phyloP scores from a whole-genome alignment of 2,797 vertebrate species.

The Centropyge bicolor region DNA sequence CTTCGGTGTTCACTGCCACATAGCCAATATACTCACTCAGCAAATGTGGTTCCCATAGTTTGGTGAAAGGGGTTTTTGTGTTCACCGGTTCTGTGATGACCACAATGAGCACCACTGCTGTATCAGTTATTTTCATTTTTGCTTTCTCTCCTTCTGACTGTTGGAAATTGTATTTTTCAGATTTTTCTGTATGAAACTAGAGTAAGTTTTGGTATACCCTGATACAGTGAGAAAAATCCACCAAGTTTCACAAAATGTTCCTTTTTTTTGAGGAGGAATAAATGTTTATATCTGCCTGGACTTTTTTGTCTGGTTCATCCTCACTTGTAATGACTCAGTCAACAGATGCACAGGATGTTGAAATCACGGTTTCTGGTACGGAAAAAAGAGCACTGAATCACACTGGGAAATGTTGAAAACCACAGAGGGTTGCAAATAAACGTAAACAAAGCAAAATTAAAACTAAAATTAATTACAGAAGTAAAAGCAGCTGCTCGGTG shows the following conservation, averaged over 20 bases:
- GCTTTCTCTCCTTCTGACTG: slow-evolving; percentile 14
- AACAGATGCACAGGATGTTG: slow-evolving; percentile 13
- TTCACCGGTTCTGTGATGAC: slow-evolving; percentile 35
- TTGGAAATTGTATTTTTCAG: slow-evolving; percentile 58
- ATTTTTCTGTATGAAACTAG: slow-evolving; percentile 33
- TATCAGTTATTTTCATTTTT: slow-evolving; percentile 30
- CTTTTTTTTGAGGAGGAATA: slow-evolving; percentile 74
- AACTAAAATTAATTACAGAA: slow-evolving; percentile 14
- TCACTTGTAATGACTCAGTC: slow-evolving; percentile 45
- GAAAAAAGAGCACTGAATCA: slow-evolving; percentile 5
- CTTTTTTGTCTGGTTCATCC: slow-evolving; percentile 44
- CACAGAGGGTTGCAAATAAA: background rate
- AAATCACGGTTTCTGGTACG: slow-evolving; percentile 39
- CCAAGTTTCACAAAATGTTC: slow-evolving; percentile 72
- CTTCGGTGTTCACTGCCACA: slow-evolving; percentile 51
- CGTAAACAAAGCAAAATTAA: background rate
- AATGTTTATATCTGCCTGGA: slow-evolving; percentile 77
- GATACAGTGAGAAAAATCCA: slow-evolving; percentile 60
- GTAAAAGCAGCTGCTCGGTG: background rate
- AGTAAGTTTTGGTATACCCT: slow-evolving; percentile 39
- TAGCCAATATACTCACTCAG: slow-evolving; percentile 19
- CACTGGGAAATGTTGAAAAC: background rate
- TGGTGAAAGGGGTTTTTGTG: slow-evolving; percentile 39
- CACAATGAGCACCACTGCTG: slow-evolving; percentile 41
- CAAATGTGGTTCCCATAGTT: slow-evolving; percentile 18